Evolutionary conservation across 2,113 vertebrate genomes (phyloP), one percentile per base, ranked within the genome.

Genomic region (Microcebus jonahi): DNA sequence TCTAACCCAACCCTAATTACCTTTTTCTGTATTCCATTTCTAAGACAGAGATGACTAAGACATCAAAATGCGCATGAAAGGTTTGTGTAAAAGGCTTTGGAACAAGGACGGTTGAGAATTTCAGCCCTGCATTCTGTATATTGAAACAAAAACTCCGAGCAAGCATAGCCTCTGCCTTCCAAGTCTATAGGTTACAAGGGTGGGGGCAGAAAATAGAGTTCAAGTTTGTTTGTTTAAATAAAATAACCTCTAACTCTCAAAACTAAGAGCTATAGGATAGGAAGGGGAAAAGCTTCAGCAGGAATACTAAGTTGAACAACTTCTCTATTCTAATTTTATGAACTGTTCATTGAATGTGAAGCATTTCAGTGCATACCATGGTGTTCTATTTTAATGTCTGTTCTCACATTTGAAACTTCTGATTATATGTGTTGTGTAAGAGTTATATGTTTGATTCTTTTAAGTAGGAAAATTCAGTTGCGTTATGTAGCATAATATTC

Each of bases 1-100:
- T 50, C 27, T 53, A 6, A 71, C 15, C 27, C 3, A 21, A 0
- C 79, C 95, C 93, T 57, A 61, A 2, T 76, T 90, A 71, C 23
- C 91, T 97, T 83, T 93, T 5, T 63, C 50, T 96, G 14, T 83
- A 48, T 96, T 98, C 88, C 68, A 94, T 0, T 92, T 96, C 91
- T 20, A 12, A 97, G 96, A 92, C 18, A 53, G 82, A 95, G 61
- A 84, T 83, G 63, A 93, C 18, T 73, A 0, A 17, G 94, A 55
- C 63, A 67, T 79, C 85, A 80, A 91, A 63, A 31, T 93, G 59
- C 8, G 68, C 83, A 80, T 65, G 86, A 68, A 93, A 92, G 48
- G 65, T 82, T 0, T 91, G 29, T n/a, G n/a, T 59, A 8, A 61
- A 67, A 23, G 59, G 77, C 92, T 90, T 61, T 81, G 90, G 31